Evolutionary conservation across 2,888 invertebrate species (phyloP).

Genomic region (Macaria notata): DNA sequence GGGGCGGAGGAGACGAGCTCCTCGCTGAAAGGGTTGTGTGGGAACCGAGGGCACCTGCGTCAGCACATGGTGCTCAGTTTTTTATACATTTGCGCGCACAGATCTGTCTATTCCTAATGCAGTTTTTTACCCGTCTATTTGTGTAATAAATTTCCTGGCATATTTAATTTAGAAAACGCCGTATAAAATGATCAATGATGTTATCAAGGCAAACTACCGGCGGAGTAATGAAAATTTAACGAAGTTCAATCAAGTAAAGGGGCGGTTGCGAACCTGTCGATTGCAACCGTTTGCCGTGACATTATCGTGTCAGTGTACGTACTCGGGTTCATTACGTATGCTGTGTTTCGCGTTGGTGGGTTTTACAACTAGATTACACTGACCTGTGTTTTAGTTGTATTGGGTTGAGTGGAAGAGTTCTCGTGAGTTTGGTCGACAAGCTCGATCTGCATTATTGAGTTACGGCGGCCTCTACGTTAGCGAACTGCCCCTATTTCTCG

Average conservation of each 20-base stretch:
- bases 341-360: conserved; percentile 61
- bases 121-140: conserved; percentile 65
- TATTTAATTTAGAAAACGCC: too few relatives aligned
- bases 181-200: conserved; percentile 16
- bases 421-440: conserved; percentile 34
- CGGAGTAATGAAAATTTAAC: conserved; percentile 49
- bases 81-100: conserved; percentile 75
- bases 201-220: conserved; percentile 3
- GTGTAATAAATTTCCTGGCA: conserved; percentile 26
- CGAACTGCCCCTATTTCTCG: conserved; percentile 79
- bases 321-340: conserved; percentile 57
- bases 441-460: conserved; percentile 69
- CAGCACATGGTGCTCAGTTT: conserved; percentile 78
- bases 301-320: conserved; percentile 73
- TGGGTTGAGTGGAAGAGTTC: conserved; percentile 1
- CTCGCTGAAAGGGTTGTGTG: conserved; percentile 82
- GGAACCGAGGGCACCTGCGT: conserved; percentile 82
- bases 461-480: conserved; percentile 63
- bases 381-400: conserved; percentile 39
- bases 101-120: conserved; percentile 67
- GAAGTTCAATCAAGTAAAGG: conserved; percentile 47
- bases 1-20: conserved; percentile 52
- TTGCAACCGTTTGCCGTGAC: conserved; percentile 70
- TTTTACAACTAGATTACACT: conserved; percentile 41
- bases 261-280: conserved; percentile 69